Percentiles rank a stretch among this genome's conserved stretches.
These are phyloP conservation scores for Takifugu bimaculatus DNA, from an alignment of 2,113 vertebrate species.

Conservation along the genomic window DNA sequence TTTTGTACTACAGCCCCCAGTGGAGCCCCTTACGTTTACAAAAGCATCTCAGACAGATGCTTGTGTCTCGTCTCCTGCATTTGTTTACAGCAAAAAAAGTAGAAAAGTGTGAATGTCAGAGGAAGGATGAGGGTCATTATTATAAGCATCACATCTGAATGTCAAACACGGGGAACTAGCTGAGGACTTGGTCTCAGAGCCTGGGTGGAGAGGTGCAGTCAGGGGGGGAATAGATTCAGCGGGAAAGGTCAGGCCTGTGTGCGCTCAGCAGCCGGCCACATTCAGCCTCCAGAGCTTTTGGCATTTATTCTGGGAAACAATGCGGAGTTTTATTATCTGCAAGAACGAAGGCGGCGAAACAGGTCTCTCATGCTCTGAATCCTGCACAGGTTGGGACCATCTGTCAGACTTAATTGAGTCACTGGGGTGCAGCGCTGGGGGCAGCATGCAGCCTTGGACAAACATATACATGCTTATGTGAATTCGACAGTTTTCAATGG, in stretches of 20 bases:
- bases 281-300: conserved; percentile 61
- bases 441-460: conserved; percentile 48
- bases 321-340: conserved; percentile 74
- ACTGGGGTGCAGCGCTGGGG: conserved; percentile 68
- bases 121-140: conserved; percentile 58
- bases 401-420: conserved; percentile 79
- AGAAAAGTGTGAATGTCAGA: conserved; percentile 49
- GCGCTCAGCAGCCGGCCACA: conserved; percentile 57
- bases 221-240: conserved; percentile 54
- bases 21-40: background rate
- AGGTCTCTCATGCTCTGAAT: conserved; percentile 74
- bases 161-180: conserved; percentile 47
- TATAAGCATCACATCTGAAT: conserved; percentile 51
- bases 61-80: conserved; percentile 39
- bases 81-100: conserved; percentile 32
- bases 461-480: conserved; percentile 49
- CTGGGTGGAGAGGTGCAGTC: conserved; percentile 52
- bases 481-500: conserved; percentile 30
- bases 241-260: conserved; percentile 65
- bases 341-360: conserved; percentile 56
- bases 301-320: conserved; percentile 68
- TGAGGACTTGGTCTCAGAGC: conserved; percentile 48
- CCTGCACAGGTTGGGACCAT: conserved; percentile 73
- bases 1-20: conserved; percentile 10
- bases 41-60: conserved; percentile 16